Evolutionary conservation across 2,797 vertebrate genomes (phyloP).

Genomic region (Parauchenoglanis ngamensis): DNA sequence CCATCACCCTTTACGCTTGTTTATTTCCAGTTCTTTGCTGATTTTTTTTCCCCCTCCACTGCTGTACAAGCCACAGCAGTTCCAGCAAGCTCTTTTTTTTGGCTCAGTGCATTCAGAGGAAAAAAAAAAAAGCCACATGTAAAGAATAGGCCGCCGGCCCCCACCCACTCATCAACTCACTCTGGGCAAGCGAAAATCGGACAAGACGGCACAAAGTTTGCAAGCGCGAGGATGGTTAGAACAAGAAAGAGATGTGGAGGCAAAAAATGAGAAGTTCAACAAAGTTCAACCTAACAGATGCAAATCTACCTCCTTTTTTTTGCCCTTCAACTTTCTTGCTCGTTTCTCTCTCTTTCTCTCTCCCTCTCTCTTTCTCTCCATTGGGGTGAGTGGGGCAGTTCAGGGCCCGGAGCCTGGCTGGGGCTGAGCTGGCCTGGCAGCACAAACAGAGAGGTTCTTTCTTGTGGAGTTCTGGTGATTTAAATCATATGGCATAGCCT

Average conservation of each 20-base stretch:
- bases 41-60: slow-evolving; percentile 45
- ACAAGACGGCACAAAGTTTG: slow-evolving; percentile 59
- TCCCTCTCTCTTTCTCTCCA: slow-evolving; percentile 56
- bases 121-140: slow-evolving; percentile 68
- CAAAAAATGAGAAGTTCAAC: slow-evolving; percentile 14
- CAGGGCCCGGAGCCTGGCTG: slow-evolving; percentile 66
- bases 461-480: slow-evolving; percentile 83
- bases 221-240: background rate
- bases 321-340: background rate
- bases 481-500: slow-evolving; percentile 85
- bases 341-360: slow-evolving; percentile 40
- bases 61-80: slow-evolving; percentile 76
- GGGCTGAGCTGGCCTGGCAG: slow-evolving; percentile 77
- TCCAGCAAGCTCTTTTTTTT: slow-evolving; percentile 71
- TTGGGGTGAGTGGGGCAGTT: slow-evolving; percentile 48
- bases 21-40: slow-evolving; percentile 73
- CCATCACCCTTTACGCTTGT: slow-evolving; percentile 57
- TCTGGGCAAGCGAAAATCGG: slow-evolving; percentile 60
- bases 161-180: slow-evolving; percentile 75
- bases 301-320: background rate
- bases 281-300: slow-evolving; percentile 8
- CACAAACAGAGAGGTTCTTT: slow-evolving; percentile 82
- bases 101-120: slow-evolving; percentile 69
- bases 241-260: slow-evolving; percentile 37
- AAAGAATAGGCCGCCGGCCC: slow-evolving; percentile 73